These are phyloP conservation scores for Morphnarchus princeps DNA, from an alignment of 2,113 vertebrate genomes.

Conservation along the genomic window DNA sequence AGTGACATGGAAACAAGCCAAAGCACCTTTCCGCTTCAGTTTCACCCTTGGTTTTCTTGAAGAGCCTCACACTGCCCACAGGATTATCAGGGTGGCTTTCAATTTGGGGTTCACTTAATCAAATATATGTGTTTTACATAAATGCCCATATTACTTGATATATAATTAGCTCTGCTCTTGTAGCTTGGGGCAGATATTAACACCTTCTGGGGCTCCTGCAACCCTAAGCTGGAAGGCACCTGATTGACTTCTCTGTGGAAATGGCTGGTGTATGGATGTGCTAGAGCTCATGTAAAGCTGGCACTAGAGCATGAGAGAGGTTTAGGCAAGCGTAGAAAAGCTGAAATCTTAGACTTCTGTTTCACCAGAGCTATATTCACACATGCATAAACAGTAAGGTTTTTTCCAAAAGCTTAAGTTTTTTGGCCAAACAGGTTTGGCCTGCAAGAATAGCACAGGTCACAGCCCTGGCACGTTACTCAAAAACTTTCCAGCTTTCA, in stretches of 20 bases:
- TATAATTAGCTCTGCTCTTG: not conserved
- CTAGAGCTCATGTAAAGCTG: not conserved
- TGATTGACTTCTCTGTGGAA: not conserved
- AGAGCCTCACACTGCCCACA: not conserved
- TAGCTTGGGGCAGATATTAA: not conserved
- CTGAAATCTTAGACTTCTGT: not conserved
- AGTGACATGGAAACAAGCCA: not conserved
- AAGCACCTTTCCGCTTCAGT: not conserved
- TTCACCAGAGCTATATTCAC: not conserved
- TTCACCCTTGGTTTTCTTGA: not conserved
- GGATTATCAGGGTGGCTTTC: not conserved
- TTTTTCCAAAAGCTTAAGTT: not conserved
- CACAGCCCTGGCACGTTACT: not conserved
- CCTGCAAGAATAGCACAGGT: not conserved
- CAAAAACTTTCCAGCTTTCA: not conserved
- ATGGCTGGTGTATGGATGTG: not conserved
- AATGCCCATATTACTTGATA: not conserved
- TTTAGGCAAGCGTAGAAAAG: not conserved
- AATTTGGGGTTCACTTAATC: not conserved
- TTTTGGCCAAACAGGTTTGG: not conserved
- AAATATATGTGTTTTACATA: not conserved
- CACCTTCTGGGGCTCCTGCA: not conserved
- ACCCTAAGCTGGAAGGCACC: not conserved
- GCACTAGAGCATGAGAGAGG: not conserved
- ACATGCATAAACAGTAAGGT: rapidly evolving